Base-by-base conservation (phyloP, 2,113 vertebrate genomes). In the Microcebus tavaratra region DNA sequence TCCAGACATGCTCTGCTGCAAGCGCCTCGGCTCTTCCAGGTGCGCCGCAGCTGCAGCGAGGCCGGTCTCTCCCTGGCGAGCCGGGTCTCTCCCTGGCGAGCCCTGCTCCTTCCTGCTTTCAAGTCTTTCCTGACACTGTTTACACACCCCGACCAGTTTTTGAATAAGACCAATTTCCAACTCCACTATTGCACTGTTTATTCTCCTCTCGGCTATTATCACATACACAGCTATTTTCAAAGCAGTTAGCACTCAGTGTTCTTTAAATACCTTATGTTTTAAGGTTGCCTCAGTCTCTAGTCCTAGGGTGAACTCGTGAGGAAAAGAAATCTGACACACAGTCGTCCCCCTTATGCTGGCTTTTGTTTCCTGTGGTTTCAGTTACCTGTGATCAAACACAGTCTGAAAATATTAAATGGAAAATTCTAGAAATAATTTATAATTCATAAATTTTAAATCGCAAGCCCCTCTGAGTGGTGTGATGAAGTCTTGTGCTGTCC, bases 21-120 rank as follows among this genome's bases (percentile, higher is more conserved):
- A 3, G 34, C 27, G 8, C 25, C 55, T 11, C 21, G 27, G 17
- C 9, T 65, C 20, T 63, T 68, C 29, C 45, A 6, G 10, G 42
- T 6, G 4, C 21, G 12, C 17, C 25, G 29, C 6, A 34, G 23
- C 18, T 73, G 42, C 1, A 10, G 36, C 18, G 57, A 45, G 36
- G 12, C 21, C 21, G 23, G 10, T 18, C 5, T 3, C 3, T 15
- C 42, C 4, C 6, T 12, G 15, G 10, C 10, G 2, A 1, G 4
- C 15, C 10, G n/a, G 23, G 10, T 18, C 5, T 3, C 3, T 15
- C 42, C 4, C 6, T 12, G 15, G 10, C 10, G 2, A 1, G 4
- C 15, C 10, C 67, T 18, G 42, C 17, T 31, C 6, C 2, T 73
- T 59, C n/a, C 15, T 15, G 0, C 25, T 25, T 20, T 1, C 6